Evolutionary conservation across 1,140 invertebrate genomes (phyloP), one percentile per base, ranked within the genome.

Genomic region (Nixonia krombeini): DNA sequence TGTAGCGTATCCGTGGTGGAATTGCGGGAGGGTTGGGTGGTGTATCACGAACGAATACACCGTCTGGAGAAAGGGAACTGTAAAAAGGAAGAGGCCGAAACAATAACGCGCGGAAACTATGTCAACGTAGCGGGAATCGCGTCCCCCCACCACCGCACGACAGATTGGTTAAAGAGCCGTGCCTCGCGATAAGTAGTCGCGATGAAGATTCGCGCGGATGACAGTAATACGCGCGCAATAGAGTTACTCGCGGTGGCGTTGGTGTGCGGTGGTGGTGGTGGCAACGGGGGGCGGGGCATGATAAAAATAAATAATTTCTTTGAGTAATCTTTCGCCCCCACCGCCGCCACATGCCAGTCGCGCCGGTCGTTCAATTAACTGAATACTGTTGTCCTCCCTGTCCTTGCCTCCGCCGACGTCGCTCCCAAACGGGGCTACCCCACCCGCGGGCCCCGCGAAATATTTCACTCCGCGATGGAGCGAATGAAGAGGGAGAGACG

Each of bases 291-390:
- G 75, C 78, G 74, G 76, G 73, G 79, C 80, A 77, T 84, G 83
- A 83, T 82, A 83, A 84, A 84, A 82, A 81, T 82, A 82, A 81
- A 78, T 84, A 84, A 84, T 84, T 83, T 83, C 79, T 80, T 70
- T 46, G 59, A 81, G 80, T 82, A 84, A 82, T 83, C 73, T 71
- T 61, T 65, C 65, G 65, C 58, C 47, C 70, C 65, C 66, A 68
- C 57, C 58, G 33, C 46, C 6, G 52, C 59, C 38, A 46, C 72
- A 57, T 57, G 56, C 62, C 57, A 62, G 69, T 65, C 58, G 74
- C 74, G 73, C 77, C 74, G 80, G 79, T 83, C 81, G 81, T 85
- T 85, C 80, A 85, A 85, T 83, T 85, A 85, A 83, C 82, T 77
- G 74, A 80, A 81, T 83, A 81, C 78, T 73, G 76, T 80, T 81